Evolutionary conservation across 2,888 invertebrate species (phyloP), one percentile per base, ranked within the genome.

Genomic region (Augiades crinisus): DNA sequence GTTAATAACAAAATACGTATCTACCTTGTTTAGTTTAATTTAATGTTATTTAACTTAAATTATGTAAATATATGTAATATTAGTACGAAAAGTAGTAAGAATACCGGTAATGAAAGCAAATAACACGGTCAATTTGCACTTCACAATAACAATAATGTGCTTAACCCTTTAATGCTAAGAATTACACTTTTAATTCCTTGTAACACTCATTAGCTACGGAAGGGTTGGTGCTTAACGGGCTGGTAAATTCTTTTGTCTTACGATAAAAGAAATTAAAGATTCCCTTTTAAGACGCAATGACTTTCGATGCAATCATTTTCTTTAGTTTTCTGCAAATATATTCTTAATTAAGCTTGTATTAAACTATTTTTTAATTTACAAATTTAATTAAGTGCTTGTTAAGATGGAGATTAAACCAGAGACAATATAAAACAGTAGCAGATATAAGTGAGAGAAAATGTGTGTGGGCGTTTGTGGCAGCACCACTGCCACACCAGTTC

Each of bases 131-230:
- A 70, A 82, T 84, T 78, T 73, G 64, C 61, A 65, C 53, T 53
- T 54, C 53, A 55, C 63, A 60, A 63, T 78, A 67, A 76, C 74
- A 79, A 58, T 81, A 80, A 83, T 81, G 69, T 72, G 69, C 65
- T 73, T 74, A 78, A 74, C 79, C 79, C 77, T 65, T 63, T 61
- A 69, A 70, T 72, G 68, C 67, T 63, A 67, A 71, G 49, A 71
- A 70, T 70, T 62, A 67, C 59, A 78, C 72, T 78, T 83, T 81
- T 83, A 83, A 82, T 86, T 84, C 78, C 60, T 70, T 64, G 64
- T 70, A 64, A 55, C 65, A 56, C 67, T 73, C 74, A 78, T 88
- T 85, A 80, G 81, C 68, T 47, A 80, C 77, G 85, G 79, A 76
- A 81, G 86, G 80, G 85, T 83, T 80, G 64, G 62, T 62, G 61